Evolutionary conservation across 2,888 invertebrate species (phyloP).

Genomic region (Clistopyga incitator): DNA sequence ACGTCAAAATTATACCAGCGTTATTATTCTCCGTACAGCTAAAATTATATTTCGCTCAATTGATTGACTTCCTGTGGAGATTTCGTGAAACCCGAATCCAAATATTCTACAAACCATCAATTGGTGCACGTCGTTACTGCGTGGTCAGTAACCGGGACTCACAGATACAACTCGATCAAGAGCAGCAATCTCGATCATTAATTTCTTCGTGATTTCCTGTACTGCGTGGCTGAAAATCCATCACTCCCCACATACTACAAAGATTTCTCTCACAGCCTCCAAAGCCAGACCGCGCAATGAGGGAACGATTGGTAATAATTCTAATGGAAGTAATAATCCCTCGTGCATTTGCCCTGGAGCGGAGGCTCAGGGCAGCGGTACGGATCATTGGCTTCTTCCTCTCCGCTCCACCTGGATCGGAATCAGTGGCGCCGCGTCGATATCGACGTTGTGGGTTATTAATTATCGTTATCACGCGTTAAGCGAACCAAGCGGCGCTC

Average conservation of each 20-base stretch:
- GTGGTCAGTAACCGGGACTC: slow-evolving; percentile 3
- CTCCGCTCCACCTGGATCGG: neutral
- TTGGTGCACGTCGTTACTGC: neutral
- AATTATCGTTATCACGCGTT: slow-evolving; percentile 76
- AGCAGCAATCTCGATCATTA: slow-evolving; percentile 63
- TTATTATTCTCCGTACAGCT: too few relatives aligned
- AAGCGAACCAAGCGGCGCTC: slow-evolving; percentile 43
- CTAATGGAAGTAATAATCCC: slow-evolving; percentile 57
- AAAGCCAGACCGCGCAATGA: slow-evolving; percentile 1
- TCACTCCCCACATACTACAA: slow-evolving; percentile 28
- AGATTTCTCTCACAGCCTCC: slow-evolving; percentile 10
- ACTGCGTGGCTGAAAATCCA: slow-evolving; percentile 49
- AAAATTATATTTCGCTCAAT: neutral
- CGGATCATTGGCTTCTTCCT: slow-evolving; percentile 67
- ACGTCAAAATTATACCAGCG: too few relatives aligned
- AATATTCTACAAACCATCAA: neutral
- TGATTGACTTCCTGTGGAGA: neutral
- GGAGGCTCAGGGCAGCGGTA: slow-evolving; percentile 22
- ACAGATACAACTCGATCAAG: neutral
- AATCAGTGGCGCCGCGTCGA: slow-evolving; percentile 70
- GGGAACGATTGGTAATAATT: slow-evolving; percentile 54
- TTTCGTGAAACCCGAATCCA: neutral
- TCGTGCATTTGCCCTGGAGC: slow-evolving; percentile 41
- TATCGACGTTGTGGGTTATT: slow-evolving; percentile 78
- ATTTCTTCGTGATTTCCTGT: slow-evolving; percentile 60